Conservation (phyloP, 2,888 invertebrate genomes). For the Ophraella communa region DNA sequence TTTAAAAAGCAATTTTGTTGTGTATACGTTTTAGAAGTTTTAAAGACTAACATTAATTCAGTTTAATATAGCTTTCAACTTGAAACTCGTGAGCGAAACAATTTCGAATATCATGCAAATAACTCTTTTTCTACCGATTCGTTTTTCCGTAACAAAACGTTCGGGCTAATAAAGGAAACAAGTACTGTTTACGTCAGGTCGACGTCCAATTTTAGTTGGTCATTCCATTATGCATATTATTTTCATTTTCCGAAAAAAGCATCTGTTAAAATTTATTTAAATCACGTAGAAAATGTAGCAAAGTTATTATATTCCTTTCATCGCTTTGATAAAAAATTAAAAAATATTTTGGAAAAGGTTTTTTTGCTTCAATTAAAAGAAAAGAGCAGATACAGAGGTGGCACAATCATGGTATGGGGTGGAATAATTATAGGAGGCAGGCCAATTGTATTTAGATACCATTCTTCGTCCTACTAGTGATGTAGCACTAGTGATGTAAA, state of each 20-base stretch:
- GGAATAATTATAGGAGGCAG: too few species aligned
- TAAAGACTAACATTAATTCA: background rate
- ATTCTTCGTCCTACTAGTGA: too few species aligned
- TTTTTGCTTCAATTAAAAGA: too few species aligned
- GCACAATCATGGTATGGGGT: too few species aligned
- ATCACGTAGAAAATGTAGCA: too few species aligned
- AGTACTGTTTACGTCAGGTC: conserved; percentile 33
- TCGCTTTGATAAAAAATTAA: too few species aligned
- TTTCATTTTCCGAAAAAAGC: conserved; percentile 34
- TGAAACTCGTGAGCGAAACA: background rate
- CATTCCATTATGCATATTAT: conserved; percentile 42
- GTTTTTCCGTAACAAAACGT: conserved; percentile 25
- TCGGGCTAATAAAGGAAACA: conserved; percentile 23
- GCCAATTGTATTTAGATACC: too few species aligned
- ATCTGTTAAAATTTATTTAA: background rate
- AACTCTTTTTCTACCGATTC: conserved; percentile 20
- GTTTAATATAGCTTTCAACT: background rate
- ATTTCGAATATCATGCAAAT: conserved; percentile 26
- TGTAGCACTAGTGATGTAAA: too few species aligned
- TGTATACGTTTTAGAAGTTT: background rate
- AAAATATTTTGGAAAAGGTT: too few species aligned
- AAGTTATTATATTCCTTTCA: too few species aligned
- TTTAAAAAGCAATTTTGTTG: too few species aligned
- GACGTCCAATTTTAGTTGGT: conserved; percentile 42
- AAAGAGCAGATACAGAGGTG: too few species aligned